Evolutionary conservation across 2,113 vertebrate species (phyloP), one percentile per base, ranked within the genome.

Genomic region (Corythoichthys intestinalis): DNA sequence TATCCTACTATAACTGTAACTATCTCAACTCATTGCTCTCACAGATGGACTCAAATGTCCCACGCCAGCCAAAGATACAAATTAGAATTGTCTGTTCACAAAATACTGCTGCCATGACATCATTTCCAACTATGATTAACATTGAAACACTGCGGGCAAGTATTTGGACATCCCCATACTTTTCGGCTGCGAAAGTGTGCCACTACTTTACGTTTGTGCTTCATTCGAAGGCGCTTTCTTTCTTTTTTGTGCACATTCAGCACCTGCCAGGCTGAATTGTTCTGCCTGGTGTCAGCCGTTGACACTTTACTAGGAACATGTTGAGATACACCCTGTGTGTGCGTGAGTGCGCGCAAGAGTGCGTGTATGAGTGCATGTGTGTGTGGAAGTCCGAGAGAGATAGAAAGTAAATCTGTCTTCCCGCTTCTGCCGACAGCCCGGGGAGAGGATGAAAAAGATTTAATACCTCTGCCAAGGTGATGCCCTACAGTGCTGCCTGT

Each of bases 381-480:
- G 69, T 62, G 59, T 66, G 69, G 15, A 63, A 63, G 61, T 46
- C 60, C 60, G 41, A 47, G 61, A 47, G 61, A 62, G 59, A 62
- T 44, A 39, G 41, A 49, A 72, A 72, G 75, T 75, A 74, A 80
- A 80, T 79, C 74, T 67, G 41, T 77, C 71, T 77, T 58, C 37
- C 71, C 68, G 76, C 67, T 87, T 70, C 78, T 74, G 63, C 74
- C 79, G 52, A 54, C 67, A 77, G 82, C 79, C 76, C 62, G 75
- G 66, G 69, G 83, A 76, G 83, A 73, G 77, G 73, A 87, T 86
- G 81, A 87, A 85, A 84, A 81, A 81, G 75, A 88, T 88, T 79
- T 85, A 88, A 83, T 83, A 86, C 85, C 74, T 80, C 79, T 79
- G 81, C 81, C 86, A 88, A 86, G 86, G 86, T 87, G 88, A 81